Base-by-base conservation (phyloP, 2,888 invertebrate species). In the Agonopterix subpropinquella region DNA sequence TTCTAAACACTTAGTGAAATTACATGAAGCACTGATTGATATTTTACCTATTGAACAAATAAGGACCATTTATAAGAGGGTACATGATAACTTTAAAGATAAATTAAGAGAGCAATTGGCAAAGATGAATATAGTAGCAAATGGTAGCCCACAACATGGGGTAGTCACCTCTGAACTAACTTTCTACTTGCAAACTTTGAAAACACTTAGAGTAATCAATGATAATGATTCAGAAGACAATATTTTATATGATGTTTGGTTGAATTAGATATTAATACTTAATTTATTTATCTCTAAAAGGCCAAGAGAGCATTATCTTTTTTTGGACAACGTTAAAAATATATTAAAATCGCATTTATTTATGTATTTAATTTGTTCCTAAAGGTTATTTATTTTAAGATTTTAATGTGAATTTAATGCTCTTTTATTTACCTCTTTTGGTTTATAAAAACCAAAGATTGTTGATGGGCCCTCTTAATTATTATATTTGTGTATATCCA, bases 141-240 rank as follows among this genome's bases (percentile, higher is more conserved):
- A 98, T 85, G 98, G 98, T n/a, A 97, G 98, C 45, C 98, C 98
- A 1, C 96, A 98, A 73, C 98, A 98, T 76, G 98, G 97, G 42
- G 93, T 96, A 48, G 97, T 97, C n/a, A 96, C 95, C 37, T 95
- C 96, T 8, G 97, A 97, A 86, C 83, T 97, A 67, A 95, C 95
- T 54, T 97, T 97, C 84, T 97, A 97, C 77, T 90, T 96, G 67
- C 95, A 96, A 83, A 96, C 96, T 50, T 89, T 97, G 64, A 92
- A 94, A 70, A 94, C 93, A 61, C 86, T 96, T 36, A 92, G 94
- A 74, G 93, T 95, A 36, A 87, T 96, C 64, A 94, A 94, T 36
- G 89, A 91, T 51, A 91, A 92, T 64, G 93, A 94, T 73, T 84
- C 93, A 66, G 91, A 91, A 65, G 92, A 94, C 72, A 92, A 93